Base-by-base conservation (phyloP, 2,113 vertebrate species). In the Scortum barcoo region DNA sequence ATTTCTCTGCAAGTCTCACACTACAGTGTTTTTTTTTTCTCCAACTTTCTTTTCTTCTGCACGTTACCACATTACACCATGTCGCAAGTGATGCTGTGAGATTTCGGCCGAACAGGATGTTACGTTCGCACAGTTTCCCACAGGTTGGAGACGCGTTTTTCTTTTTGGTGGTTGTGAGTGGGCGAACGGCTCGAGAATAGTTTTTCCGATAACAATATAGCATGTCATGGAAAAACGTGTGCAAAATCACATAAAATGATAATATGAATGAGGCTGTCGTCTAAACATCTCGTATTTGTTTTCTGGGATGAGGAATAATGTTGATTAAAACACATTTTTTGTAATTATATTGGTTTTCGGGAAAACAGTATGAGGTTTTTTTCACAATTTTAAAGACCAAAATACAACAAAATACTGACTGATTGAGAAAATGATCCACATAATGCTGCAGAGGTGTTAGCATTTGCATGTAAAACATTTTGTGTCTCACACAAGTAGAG, bases 51-150 rank as follows among this genome's bases (percentile, higher is more conserved):
- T 82, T n/a, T 79, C 76, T 67, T 53, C 26, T 68, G 5, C 8
- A 6, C 24, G 7, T 80, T 60, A 72, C 79, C 76, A 83, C 76
- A 62, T 76, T 5, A 54, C 2, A 14, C 58, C n/a, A 11, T 50
- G 66, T 78, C 48, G 58, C 30, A 40, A 68, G 65, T 74, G 72
- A 46, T 8, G 6, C n/a, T 50, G 50, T 19, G 81, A 81, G 69
- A 81, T 72, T 89, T 68, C 5, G 42, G 71, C 81, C 85, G 28
- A 48, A 80, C 78, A 85, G 81, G 71, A 79, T 5, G 82, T 68
- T 16, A 33, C 22, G 1, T 26, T 68, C n/a, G 13, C 58, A 7
- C 40, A 42, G 10, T 54, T 30, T 76, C 56, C 28, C 50, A 58
- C 50, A 58, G 58, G 58, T 56, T 57, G n/a, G 26, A 16, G 54